A percentile compares a stretch with the other conserved stretches of the same genome.
Conservation (phyloP, 1,140 invertebrate genomes). For the Holotrichia oblita region DNA sequence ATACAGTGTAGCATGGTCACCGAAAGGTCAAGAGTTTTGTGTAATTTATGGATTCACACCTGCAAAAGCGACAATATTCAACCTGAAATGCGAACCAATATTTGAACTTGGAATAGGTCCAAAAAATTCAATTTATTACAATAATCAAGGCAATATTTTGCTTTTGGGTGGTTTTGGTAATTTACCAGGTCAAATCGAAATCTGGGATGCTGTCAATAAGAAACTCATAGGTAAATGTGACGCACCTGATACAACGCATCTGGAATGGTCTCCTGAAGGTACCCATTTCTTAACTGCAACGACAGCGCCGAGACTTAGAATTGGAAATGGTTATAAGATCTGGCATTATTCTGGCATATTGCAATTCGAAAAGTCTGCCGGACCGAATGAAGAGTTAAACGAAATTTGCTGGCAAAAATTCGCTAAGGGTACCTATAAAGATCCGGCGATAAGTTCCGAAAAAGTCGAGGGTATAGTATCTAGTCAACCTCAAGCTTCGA, state of each 20-base stretch:
- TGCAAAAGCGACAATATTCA: conserved; percentile 90
- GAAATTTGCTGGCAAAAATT: conserved; percentile 82
- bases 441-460: conserved; percentile 74
- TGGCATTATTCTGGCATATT: conserved; percentile 90
- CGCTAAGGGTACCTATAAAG: conserved; percentile 71
- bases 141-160: conserved; percentile 89
- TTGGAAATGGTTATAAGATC: conserved; percentile 92
- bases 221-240: conserved; percentile 71
- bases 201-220: conserved; percentile 85
- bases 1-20: conserved; percentile 91
- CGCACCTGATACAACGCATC: conserved; percentile 87
- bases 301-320: conserved; percentile 89
- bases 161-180: conserved; percentile 95
- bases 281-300: conserved; percentile 94
- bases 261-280: conserved; percentile 93
- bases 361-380: conserved; percentile 78
- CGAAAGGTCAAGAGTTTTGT: conserved; percentile 87
- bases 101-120: conserved; percentile 93
- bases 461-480: conserved; percentile 79
- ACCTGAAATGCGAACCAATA: conserved; percentile 89
- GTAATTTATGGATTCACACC: conserved; percentile 96
- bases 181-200: conserved; percentile 86
- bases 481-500: conserved; percentile 76
- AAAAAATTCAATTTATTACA: conserved; percentile 90
- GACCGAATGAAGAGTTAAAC: conserved; percentile 83